Conservation (phyloP, 2,797 vertebrate genomes). For the Ateles fusciceps region DNA sequence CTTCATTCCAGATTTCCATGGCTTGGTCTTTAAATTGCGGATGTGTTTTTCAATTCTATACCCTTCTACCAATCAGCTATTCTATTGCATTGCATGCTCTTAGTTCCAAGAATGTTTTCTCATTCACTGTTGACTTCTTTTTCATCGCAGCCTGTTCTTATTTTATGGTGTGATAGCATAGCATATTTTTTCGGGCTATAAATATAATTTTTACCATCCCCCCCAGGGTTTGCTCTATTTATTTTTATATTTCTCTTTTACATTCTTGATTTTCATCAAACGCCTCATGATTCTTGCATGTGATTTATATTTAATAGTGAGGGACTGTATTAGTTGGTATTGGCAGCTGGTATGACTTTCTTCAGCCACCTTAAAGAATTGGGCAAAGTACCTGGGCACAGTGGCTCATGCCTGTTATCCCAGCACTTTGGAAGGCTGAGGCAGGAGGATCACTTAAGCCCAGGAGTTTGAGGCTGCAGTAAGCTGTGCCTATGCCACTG, state of each 20-base stretch:
- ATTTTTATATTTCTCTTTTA: background rate
- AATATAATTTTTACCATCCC: background rate
- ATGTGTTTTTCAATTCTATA: background rate
- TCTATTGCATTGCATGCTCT: background rate
- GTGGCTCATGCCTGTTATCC: background rate
- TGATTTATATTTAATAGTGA: background rate
- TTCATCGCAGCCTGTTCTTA: background rate
- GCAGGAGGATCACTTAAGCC: background rate
- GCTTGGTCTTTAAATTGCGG: background rate
- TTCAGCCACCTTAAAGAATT: background rate
- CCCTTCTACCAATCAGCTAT: background rate
- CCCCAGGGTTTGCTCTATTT: background rate
- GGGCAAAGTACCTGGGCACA: background rate
- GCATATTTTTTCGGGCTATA: background rate
- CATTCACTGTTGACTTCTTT: background rate
- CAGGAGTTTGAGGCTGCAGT: background rate
- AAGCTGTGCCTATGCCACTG: background rate
- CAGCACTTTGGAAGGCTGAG: background rate
- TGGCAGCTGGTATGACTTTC: background rate
- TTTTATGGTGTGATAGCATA: background rate
- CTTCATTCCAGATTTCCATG: background rate
- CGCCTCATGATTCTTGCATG: background rate
- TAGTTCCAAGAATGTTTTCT: constrained; percentile 2
- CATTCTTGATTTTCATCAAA: background rate
- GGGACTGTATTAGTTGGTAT: background rate